phyloP scores from a whole-genome alignment of 2,888 invertebrate genomes.

The Scaptomyza tumidula region DNA sequence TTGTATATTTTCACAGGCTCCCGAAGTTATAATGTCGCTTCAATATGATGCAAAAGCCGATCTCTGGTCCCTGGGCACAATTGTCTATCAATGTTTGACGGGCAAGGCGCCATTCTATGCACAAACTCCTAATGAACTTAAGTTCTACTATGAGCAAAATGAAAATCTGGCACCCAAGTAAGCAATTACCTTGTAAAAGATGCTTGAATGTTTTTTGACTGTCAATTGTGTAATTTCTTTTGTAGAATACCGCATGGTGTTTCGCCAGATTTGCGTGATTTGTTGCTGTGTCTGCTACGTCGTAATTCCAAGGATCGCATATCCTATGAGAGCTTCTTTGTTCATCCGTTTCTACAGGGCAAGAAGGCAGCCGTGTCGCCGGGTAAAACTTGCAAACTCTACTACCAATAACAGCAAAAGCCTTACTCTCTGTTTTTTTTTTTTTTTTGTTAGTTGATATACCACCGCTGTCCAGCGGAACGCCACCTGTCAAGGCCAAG shows the following conservation, averaged over 20 bases:
- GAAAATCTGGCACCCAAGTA: conserved; percentile 95
- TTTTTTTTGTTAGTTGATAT: conserved; percentile 76
- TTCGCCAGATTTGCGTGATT: conserved; percentile 93
- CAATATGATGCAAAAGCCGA: conserved; percentile 99
- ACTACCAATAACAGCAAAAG: conserved; percentile 1
- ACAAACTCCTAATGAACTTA: conserved; percentile 98
- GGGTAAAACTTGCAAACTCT: conserved; percentile 73
- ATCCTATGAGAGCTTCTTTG: conserved; percentile 98
- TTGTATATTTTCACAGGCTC: conserved; percentile 87
- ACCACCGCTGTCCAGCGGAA: conserved; percentile 78
- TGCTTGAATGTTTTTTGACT: background rate
- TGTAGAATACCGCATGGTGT: conserved; percentile 96
- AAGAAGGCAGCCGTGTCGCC: conserved; percentile 86
- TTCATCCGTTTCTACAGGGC: conserved; percentile 94
- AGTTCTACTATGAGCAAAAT: conserved; percentile 98
- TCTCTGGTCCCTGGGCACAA: conserved; percentile 99
- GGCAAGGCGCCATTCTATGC: conserved; percentile 99
- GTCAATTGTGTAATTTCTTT: background rate
- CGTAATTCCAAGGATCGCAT: conserved; percentile 97
- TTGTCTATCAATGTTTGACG: conserved; percentile 98
- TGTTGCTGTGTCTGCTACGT: conserved; percentile 93
- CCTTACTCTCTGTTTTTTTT: conserved; percentile 3
- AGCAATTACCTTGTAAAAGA: conserved; percentile 76
- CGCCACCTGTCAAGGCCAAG: conserved; percentile 84
- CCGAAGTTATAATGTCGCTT: conserved; percentile 99